These are phyloP conservation scores for Ptychoptera contaminata DNA, from an alignment of 2,888 invertebrate genomes.

Conservation along the genomic window DNA sequence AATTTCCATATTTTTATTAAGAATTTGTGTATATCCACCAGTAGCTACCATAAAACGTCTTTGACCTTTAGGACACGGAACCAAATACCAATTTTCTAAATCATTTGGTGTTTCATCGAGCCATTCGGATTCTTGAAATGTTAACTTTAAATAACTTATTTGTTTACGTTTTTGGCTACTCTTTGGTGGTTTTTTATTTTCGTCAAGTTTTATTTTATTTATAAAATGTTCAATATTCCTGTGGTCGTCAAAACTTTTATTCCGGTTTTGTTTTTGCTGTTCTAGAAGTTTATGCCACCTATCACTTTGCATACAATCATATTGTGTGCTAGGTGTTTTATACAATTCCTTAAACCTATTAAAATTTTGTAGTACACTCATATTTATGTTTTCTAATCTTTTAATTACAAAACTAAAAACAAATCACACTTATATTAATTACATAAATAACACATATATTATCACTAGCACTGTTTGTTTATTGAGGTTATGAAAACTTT, in stretches of 20 bases:
- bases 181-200: conserved; percentile 4
- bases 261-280: conserved; percentile 23
- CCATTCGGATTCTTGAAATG: conserved; percentile 89
- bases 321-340: too few species aligned
- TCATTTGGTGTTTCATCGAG: conserved; percentile 70
- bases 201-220: conserved; percentile 1
- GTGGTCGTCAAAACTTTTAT: conserved; percentile 17
- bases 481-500: too few species aligned
- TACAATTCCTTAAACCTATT: too few species aligned
- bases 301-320: conserved; percentile 14
- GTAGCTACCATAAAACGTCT: conserved; percentile 68
- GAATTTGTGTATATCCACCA: conserved; percentile 49
- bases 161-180: background rate
- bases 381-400: too few species aligned
- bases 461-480: too few species aligned
- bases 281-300: conserved; percentile 19
- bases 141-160: conserved; percentile 21
- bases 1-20: conserved; percentile 45
- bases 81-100: conserved; percentile 55
- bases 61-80: conserved; percentile 71
- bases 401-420: too few species aligned
- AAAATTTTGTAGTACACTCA: too few species aligned
- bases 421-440: too few species aligned
- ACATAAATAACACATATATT: too few species aligned
- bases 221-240: conserved; percentile 10